Conservation (phyloP, 2,888 invertebrate species). For the Antheraea yamamai region DNA sequence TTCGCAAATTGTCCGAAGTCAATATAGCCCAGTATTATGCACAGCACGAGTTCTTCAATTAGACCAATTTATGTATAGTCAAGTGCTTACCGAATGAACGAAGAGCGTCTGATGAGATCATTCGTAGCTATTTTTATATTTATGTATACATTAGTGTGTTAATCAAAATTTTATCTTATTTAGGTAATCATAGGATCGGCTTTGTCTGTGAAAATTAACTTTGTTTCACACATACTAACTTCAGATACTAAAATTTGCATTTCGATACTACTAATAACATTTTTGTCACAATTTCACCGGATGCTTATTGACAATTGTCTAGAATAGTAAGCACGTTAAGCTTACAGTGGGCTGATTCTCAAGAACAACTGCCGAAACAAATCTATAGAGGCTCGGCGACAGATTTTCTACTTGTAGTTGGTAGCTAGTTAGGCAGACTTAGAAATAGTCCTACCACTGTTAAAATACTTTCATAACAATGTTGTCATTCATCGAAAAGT, state of each 20-base stretch:
- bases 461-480: too few relatives aligned
- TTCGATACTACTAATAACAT: too few relatives aligned
- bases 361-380: too few relatives aligned
- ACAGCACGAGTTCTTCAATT: slow-evolving; percentile 45
- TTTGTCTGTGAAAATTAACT: neutral
- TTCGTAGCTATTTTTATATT: slow-evolving; percentile 13
- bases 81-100: slow-evolving; percentile 37
- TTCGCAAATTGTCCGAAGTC: slow-evolving; percentile 26
- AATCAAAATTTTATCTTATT: neutral
- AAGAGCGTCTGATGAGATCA: slow-evolving; percentile 30
- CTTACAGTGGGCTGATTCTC: too few relatives aligned
- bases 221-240: neutral
- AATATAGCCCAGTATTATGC: slow-evolving; percentile 28
- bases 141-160: neutral
- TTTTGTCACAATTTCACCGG: too few relatives aligned
- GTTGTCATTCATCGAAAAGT: too few relatives aligned
- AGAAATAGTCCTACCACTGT: too few relatives aligned
- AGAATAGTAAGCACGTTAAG: too few relatives aligned
- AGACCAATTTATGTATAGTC: slow-evolving; percentile 47
- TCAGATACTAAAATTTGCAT: neutral
- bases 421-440: too few relatives aligned
- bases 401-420: too few relatives aligned
- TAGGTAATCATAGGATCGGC: neutral
- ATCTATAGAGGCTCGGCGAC: too few relatives aligned
- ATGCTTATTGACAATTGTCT: too few relatives aligned